phyloP scores from a whole-genome alignment of 53 echinoderm and acorn worm species.

The Zoroaster sp. region DNA sequence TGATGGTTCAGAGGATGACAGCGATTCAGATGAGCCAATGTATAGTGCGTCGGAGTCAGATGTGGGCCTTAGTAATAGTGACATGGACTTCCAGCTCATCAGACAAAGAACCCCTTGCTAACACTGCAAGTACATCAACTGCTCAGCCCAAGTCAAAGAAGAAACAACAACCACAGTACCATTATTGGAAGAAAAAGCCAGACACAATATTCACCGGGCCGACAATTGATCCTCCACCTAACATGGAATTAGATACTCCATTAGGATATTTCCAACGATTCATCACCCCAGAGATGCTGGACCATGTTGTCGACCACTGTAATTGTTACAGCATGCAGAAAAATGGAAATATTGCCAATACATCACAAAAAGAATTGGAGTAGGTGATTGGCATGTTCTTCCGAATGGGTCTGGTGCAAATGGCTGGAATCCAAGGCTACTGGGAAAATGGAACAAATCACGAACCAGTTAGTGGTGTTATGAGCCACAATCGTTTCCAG shows the following conservation, averaged over 20 bases:
- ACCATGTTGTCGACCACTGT: conserved; percentile 21
- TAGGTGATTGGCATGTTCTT: conserved; percentile 40
- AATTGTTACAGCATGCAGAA: conserved; percentile 38
- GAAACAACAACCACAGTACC: neutral
- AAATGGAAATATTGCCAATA: neutral
- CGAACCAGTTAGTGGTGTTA: conserved; percentile 20
- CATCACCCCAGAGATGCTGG: conserved; percentile 23
- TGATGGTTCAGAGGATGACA: neutral
- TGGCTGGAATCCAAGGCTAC: conserved; percentile 44
- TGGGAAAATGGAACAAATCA: conserved; percentile 44
- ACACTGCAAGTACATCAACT: neutral
- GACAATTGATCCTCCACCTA: neutral
- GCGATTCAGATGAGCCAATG: neutral
- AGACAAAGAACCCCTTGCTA: neutral
- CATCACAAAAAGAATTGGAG: conserved; percentile 29
- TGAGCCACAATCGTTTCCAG: conserved; percentile 53
- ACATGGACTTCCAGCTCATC: neutral
- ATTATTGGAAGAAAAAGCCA: neutral
- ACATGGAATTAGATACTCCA: conserved; percentile 15
- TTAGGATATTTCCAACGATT: conserved; percentile 55
- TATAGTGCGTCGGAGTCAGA: neutral
- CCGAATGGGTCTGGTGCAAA: conserved; percentile 55
- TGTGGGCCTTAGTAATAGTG: neutral
- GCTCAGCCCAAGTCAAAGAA: neutral
- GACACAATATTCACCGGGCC: conserved; percentile 7